Evolutionary conservation across 2,797 vertebrate species (phyloP).

Genomic region (Natrix natrix): DNA sequence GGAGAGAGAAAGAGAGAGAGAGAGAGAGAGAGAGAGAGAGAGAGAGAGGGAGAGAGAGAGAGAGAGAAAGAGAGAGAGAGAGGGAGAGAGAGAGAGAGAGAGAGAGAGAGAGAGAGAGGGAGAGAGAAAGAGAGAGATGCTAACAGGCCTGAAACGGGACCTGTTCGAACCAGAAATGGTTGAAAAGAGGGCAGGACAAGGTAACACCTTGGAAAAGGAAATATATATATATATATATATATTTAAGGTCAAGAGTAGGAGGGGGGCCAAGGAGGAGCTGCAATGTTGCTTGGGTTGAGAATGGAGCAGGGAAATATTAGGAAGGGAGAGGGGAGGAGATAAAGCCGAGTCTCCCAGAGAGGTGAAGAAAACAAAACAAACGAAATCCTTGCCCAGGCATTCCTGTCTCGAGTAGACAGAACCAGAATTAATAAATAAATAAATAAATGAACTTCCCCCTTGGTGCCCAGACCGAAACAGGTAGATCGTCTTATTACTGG

Average conservation of each 20-base stretch:
- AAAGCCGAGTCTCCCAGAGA: not conserved
- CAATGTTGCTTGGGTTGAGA: not conserved
- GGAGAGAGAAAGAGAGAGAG: not conserved
- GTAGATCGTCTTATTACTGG: not conserved
- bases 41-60: not conserved
- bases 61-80: not conserved
- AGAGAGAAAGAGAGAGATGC: not conserved
- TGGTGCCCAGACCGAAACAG: not conserved
- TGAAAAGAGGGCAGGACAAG: not conserved
- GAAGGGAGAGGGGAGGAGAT: fast-evolving
- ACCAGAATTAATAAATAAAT: not conserved
- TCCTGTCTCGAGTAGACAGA: not conserved
- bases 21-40: not conserved
- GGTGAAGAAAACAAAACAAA: not conserved
- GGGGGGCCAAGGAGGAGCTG: not conserved
- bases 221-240: not conserved
- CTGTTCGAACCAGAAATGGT: slow-evolving; percentile 8
- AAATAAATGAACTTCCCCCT: not conserved
- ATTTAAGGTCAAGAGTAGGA: not conserved
- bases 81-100: not conserved
- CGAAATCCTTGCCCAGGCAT: not conserved
- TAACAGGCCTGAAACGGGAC: not conserved
- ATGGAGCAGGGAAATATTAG: not conserved
- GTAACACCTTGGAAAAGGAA: not conserved
- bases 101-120: not conserved